Evolutionary conservation across 2,113 vertebrate species (phyloP).

Genomic region (Spheniscus mendiculus): DNA sequence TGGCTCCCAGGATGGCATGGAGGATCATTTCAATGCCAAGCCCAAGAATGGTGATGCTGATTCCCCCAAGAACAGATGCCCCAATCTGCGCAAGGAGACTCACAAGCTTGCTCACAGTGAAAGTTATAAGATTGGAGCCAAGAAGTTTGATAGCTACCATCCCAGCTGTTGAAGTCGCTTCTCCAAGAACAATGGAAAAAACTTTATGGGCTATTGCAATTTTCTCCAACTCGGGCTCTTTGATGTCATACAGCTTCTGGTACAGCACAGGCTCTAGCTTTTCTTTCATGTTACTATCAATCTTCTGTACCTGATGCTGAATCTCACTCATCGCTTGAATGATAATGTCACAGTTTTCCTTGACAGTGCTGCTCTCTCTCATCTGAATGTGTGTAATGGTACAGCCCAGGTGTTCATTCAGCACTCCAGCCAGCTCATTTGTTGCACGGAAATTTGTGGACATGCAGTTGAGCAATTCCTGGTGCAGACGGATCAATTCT

Average conservation of each 20-base stretch:
- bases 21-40: constrained; percentile 78
- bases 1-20: constrained; percentile 74
- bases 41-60: constrained; percentile 73
- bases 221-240: constrained; percentile 75
- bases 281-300: constrained; percentile 74
- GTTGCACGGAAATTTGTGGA: constrained; percentile 71
- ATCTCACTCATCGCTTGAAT: constrained; percentile 71
- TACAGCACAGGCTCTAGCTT: constrained; percentile 78
- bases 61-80: constrained; percentile 74
- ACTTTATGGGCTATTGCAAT: constrained; percentile 76
- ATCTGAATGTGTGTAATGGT: constrained; percentile 63
- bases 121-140: constrained; percentile 60
- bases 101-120: constrained; percentile 68
- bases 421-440: constrained; percentile 67
- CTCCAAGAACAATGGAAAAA: constrained; percentile 74
- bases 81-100: constrained; percentile 69
- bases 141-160: constrained; percentile 75
- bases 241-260: constrained; percentile 76
- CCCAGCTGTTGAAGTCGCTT: constrained; percentile 72
- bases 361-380: constrained; percentile 70
- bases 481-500: constrained; percentile 72
- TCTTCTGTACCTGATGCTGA: constrained; percentile 73
- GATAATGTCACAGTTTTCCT: constrained; percentile 78
- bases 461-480: constrained; percentile 72
- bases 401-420: constrained; percentile 74